Conservation (phyloP, 2,113 vertebrate genomes). For the human region DNA sequence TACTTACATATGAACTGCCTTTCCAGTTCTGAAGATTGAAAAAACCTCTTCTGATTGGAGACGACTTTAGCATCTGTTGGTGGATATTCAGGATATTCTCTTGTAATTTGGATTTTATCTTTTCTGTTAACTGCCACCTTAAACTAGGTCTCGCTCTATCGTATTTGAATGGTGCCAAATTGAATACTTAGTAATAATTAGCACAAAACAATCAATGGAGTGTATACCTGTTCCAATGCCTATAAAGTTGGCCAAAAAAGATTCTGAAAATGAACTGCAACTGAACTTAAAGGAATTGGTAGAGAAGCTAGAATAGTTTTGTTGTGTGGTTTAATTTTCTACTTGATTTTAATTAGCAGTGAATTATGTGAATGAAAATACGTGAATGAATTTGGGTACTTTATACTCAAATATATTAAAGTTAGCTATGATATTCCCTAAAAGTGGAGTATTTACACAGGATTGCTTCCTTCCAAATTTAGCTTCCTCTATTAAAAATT, state of each 20-base stretch:
- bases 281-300: not conserved
- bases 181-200: not conserved
- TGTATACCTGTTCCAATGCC: not conserved
- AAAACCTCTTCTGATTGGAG: not conserved
- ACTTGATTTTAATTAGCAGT: not conserved
- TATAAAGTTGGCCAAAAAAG: not conserved
- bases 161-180: not conserved
- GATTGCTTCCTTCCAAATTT: not conserved
- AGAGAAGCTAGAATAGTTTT: not conserved
- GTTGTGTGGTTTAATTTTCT: slow-evolving; percentile 27
- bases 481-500: not conserved
- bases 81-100: not conserved
- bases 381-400: not conserved
- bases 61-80: not conserved
- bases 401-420: slow-evolving; percentile 31
- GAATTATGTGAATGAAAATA: not conserved
- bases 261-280: not conserved
- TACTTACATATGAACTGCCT: not conserved
- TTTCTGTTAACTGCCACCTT: not conserved
- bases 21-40: not conserved
- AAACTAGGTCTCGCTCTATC: not conserved
- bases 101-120: slow-evolving; percentile 2
- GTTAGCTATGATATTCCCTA: not conserved
- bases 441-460: not conserved
- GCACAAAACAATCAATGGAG: not conserved